These are phyloP conservation scores for Falco naumanni DNA, from an alignment of 2,797 vertebrate species.

Conservation along the genomic window DNA sequence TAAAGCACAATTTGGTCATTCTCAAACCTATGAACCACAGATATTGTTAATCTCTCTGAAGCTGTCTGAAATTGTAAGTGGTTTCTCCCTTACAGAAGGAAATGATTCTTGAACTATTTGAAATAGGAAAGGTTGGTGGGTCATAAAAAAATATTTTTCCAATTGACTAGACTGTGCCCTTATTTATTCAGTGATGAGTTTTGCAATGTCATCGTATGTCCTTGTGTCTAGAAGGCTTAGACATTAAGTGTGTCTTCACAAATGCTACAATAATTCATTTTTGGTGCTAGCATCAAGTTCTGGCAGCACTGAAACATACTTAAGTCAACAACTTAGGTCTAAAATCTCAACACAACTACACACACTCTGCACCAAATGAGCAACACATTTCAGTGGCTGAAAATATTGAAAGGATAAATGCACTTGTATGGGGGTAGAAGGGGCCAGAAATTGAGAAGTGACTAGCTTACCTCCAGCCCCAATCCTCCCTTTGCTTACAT, in stretches of 20 bases:
- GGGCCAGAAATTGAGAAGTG: neutral
- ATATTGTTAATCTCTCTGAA: neutral
- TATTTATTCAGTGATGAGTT: neutral
- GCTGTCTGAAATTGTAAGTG: constrained; percentile 1
- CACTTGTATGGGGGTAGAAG: rapidly evolving
- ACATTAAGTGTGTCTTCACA: neutral
- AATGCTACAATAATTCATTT: neutral
- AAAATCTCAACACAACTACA: neutral
- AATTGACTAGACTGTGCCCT: neutral
- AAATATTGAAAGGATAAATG: neutral
- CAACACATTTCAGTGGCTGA: neutral
- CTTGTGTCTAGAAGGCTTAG: neutral
- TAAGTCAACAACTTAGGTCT: neutral
- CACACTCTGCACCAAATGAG: neutral
- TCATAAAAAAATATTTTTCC: constrained; percentile 27
- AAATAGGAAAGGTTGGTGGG: neutral
- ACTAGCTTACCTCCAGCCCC: neutral
- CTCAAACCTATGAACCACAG: constrained; percentile 5
- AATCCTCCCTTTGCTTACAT: neutral
- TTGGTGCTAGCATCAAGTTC: neutral
- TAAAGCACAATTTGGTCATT: constrained; percentile 8
- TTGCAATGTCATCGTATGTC: neutral
- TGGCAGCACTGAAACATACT: neutral
- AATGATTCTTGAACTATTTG: neutral
- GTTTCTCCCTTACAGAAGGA: neutral